Evolutionary conservation across 2,797 vertebrate species (phyloP), one percentile per base, ranked within the genome.

Genomic region (Australoheros facetus): DNA sequence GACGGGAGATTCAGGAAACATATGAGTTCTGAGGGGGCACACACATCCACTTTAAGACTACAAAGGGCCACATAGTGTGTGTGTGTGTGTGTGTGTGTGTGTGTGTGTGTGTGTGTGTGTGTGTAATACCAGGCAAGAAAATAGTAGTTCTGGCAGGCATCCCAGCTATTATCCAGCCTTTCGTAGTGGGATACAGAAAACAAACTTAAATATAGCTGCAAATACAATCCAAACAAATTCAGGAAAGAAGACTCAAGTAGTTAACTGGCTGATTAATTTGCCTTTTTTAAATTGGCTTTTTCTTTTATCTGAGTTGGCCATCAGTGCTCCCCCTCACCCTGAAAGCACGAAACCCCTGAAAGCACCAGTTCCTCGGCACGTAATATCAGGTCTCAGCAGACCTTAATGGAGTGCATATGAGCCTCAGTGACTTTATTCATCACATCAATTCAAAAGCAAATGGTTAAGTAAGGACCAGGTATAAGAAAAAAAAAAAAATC

Each of bases 1-100:
- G 85, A 87, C 87, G 75, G 53, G 73, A 88, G 71, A 79, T 82
- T 58, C 71, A 84, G 89, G 84, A 91, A 86, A 79, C 73, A 45
- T 55, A 53, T 9, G 21, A 64, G 70, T 59, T 88, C 77, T 37
- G 4, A 55, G 9, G 39, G 32, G 73, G 84, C 16, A 75, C 39
- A 78, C 62, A 64, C 37, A 80, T 53, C 73, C 62, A 78, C 70
- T 78, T 74, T 12, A 56, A 60, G 56, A 76, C 59, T 30, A 58
- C 60, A 77, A 75, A 66, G 59, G 59, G 28, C 30, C 73, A 54
- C 55, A 16, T 23, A 69, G 32, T 60, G 58, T 28, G 37, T 58
- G n/a, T 62, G n/a, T 62, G 51, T 56, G 30, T 9, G 58, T 28
- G 37, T 58, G n/a, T 62, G n/a, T 62, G 51, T 56, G 30, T 26